phyloP scores from a whole-genome alignment of 1,140 invertebrate species.

The Antheraea pernyi region DNA sequence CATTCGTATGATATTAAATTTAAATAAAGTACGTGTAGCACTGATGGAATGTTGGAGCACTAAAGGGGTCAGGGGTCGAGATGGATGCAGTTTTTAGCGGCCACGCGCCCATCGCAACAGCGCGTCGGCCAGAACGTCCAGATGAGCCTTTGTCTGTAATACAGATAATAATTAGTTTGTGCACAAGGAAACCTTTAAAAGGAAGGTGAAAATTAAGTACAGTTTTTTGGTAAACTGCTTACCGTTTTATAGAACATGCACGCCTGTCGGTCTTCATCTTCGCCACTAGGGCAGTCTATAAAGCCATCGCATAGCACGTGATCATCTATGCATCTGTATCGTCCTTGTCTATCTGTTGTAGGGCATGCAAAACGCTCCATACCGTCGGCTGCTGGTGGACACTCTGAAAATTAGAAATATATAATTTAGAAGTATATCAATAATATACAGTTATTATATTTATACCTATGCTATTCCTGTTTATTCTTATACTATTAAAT shows the following conservation, averaged over 20 bases:
- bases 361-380: slow-evolving; percentile 97
- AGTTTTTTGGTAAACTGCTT: slow-evolving; percentile 49
- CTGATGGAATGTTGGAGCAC: slow-evolving; percentile 38
- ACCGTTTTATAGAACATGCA: slow-evolving; percentile 99
- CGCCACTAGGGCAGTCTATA: slow-evolving; percentile 94
- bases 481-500: no score
- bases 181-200: not conserved
- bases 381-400: slow-evolving; percentile 93
- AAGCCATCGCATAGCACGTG: slow-evolving; percentile 97
- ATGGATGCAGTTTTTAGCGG: slow-evolving; percentile 81
- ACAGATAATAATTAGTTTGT: slow-evolving; percentile 13
- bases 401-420: slow-evolving; percentile 83
- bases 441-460: not conserved
- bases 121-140: slow-evolving; percentile 95
- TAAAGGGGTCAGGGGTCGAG: slow-evolving; percentile 42
- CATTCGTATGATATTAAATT: slow-evolving; percentile 35
- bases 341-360: slow-evolving; percentile 91
- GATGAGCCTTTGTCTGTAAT: slow-evolving; percentile 95
- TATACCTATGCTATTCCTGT: not conserved
- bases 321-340: slow-evolving; percentile 97
- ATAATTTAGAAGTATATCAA: not conserved
- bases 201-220: not conserved
- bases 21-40: slow-evolving; percentile 50
- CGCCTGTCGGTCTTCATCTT: slow-evolving; percentile 95
- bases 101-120: slow-evolving; percentile 94